Conservation (phyloP, 2,797 vertebrate species). For the Diceros bicornis region DNA sequence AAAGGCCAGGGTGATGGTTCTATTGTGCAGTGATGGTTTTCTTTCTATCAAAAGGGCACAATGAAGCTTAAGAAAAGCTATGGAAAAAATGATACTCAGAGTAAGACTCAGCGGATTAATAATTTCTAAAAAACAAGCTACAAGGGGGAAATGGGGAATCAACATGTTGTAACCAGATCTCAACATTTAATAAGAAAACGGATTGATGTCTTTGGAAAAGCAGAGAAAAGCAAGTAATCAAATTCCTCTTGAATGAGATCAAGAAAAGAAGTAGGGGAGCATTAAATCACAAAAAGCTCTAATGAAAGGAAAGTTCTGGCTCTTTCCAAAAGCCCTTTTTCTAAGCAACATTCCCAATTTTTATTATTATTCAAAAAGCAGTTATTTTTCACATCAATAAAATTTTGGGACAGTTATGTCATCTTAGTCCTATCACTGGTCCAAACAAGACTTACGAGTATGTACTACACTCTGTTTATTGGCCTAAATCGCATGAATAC, state of each 20-base stretch:
- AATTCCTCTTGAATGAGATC: constrained; percentile 56
- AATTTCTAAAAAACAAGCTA: background rate
- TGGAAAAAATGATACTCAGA: background rate
- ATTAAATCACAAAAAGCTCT: constrained; percentile 15
- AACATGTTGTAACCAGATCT: constrained; percentile 55
- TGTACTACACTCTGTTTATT: background rate
- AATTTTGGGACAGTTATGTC: background rate
- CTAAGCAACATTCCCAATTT: constrained; percentile 23
- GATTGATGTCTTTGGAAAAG: constrained; percentile 9
- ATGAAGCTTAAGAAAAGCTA: background rate
- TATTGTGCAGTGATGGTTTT: background rate
- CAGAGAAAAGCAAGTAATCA: constrained; percentile 38
- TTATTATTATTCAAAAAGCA: constrained; percentile 56
- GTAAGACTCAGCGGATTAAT: background rate
- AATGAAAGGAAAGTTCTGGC: constrained; percentile 29
- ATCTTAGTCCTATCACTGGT: background rate
- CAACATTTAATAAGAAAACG: constrained; percentile 7
- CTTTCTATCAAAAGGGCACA: background rate
- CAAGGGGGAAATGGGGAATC: background rate
- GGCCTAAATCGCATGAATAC: background rate
- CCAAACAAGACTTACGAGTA: background rate
- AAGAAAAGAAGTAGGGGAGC: background rate
- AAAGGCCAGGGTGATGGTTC: background rate
- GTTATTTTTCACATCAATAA: constrained; percentile 48
- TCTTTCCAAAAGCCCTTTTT: background rate